Percentiles rank a stretch among this genome's conserved stretches.
Conservation (phyloP, 1,140 invertebrate species). For the Eurosta solidaginis region DNA sequence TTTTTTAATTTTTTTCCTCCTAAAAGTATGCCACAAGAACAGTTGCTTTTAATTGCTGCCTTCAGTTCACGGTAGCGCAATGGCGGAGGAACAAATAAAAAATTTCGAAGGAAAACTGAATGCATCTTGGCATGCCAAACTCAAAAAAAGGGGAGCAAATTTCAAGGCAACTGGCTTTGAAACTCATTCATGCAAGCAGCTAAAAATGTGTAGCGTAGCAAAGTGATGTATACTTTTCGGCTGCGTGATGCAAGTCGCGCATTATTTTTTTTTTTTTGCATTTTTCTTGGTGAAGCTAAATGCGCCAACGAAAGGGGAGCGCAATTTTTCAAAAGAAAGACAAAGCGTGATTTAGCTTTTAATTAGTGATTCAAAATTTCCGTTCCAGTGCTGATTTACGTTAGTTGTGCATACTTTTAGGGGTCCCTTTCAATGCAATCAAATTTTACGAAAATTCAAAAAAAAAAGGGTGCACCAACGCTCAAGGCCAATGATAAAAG, state of each 20-base stretch:
- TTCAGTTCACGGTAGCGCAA: too few species aligned
- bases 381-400: conserved; percentile 14
- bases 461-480: background rate
- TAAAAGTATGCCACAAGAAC: too few species aligned
- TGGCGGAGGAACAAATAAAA: too few species aligned
- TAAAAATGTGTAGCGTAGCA: background rate
- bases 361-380: conserved; percentile 14
- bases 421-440: conserved; percentile 7
- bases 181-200: background rate
- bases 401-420: background rate
- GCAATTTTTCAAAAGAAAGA: background rate
- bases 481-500: background rate
- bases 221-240: conserved; percentile 5
- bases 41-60: too few species aligned
- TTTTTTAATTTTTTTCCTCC: too few species aligned
- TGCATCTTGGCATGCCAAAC: too few species aligned
- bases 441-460: too few species aligned
- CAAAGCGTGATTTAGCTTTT: conserved; percentile 8
- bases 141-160: too few species aligned
- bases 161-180: too few species aligned
- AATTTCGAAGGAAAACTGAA: too few species aligned
- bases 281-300: background rate
- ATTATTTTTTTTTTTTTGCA: too few species aligned
- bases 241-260: background rate
- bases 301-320: too few species aligned